phyloP scores from a whole-genome alignment of 2,888 invertebrate genomes.

The Timema cristinae region DNA sequence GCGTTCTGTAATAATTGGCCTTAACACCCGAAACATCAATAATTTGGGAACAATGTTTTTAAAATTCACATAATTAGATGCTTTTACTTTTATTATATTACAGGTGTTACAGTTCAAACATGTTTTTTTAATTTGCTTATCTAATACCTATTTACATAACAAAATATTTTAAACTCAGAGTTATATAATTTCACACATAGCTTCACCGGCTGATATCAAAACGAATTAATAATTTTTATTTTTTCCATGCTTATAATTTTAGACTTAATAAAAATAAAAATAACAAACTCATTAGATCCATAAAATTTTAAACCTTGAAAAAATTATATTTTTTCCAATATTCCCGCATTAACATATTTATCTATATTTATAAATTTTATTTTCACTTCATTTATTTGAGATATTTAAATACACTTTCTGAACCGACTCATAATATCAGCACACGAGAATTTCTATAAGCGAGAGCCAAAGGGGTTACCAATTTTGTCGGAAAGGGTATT shows the following conservation, averaged over 20 bases:
- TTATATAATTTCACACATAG: not conserved
- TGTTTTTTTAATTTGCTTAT: not conserved
- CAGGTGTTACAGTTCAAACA: slow-evolving; percentile 4
- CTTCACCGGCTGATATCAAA: not conserved
- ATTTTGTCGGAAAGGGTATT: too few relatives aligned
- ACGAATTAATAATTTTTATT: not conserved
- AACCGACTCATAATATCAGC: too few relatives aligned
- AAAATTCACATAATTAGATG: not conserved
- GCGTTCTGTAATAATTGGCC: not conserved
- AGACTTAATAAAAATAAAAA: not conserved
- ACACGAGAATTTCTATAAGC: too few relatives aligned
- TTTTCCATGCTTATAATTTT: not conserved
- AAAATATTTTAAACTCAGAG: not conserved
- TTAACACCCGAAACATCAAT: not conserved
- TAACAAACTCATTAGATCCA: not conserved
- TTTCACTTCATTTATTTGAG: too few relatives aligned
- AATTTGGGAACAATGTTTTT: not conserved
- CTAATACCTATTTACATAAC: not conserved
- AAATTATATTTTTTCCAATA: not conserved
- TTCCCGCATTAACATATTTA: not conserved
- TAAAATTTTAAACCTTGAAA: not conserved
- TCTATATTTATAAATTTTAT: not conserved
- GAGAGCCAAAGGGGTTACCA: too few relatives aligned
- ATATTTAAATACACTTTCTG: too few relatives aligned
- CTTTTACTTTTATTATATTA: not conserved